Conservation (phyloP, 2,113 vertebrate species). For the Leucosticte australis region DNA sequence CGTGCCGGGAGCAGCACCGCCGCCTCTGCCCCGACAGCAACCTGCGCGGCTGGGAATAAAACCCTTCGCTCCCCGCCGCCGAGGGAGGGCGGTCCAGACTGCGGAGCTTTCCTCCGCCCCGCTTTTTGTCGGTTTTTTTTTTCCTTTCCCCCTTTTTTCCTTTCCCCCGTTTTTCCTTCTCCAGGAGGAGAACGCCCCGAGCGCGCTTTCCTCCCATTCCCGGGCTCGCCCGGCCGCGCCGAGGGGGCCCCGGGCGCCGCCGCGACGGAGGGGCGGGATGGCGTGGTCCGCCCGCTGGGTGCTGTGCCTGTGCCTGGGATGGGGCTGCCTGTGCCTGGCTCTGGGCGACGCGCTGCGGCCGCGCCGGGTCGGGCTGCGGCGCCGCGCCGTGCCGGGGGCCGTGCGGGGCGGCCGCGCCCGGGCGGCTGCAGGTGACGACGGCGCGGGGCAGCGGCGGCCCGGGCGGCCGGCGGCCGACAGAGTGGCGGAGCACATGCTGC, state of each 20-base stretch:
- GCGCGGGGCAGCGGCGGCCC: neutral
- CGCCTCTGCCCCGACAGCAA: neutral
- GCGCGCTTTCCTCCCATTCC: neutral
- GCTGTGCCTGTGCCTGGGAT: constrained; percentile 77
- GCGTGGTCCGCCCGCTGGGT: constrained; percentile 62
- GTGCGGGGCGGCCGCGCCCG: too few relatives aligned
- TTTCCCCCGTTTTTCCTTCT: neutral
- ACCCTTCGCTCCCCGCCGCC: neutral
- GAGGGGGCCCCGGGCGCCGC: neutral
- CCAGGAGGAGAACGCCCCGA: neutral
- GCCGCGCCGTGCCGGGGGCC: too few relatives aligned
- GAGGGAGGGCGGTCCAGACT: neutral
- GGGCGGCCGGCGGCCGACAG: constrained; percentile 68
- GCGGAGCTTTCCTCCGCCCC: neutral
- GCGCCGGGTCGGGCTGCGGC: neutral
- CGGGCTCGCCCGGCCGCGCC: neutral
- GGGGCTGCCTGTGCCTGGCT: constrained; percentile 75
- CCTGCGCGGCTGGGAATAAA: neutral
- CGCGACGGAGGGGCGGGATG: constrained; percentile 65
- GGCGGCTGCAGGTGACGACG: too few relatives aligned
- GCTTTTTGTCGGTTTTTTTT: neutral
- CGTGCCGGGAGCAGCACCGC: neutral
- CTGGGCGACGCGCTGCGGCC: constrained; percentile 67
- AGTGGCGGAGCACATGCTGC: constrained; percentile 89
- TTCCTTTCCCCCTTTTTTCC: neutral